phyloP scores from a whole-genome alignment of 2,888 invertebrate species.

The Meloe dianella region DNA sequence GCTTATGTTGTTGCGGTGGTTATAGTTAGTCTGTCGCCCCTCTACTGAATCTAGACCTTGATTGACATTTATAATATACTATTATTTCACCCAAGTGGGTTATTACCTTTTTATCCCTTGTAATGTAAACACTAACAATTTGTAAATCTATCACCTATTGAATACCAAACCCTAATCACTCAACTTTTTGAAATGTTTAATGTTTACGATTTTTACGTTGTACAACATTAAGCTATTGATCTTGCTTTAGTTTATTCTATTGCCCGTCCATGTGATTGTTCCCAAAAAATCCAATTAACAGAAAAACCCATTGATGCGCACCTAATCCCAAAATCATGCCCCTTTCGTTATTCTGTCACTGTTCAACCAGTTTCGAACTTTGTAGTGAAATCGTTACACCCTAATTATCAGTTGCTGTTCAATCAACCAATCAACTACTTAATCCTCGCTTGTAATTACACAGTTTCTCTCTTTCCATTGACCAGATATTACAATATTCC shows the following conservation, averaged over 20 bases:
- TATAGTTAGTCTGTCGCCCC: slow-evolving; percentile 14
- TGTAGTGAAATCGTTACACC: slow-evolving; percentile 16
- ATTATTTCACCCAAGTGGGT: background rate
- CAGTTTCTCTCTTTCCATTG: slow-evolving; percentile 20
- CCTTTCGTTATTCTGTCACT: background rate
- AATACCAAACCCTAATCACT: background rate
- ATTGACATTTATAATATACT: slow-evolving; percentile 12
- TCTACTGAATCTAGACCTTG: slow-evolving; percentile 6
- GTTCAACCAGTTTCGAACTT: background rate
- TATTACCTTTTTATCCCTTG: background rate
- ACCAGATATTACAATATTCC: background rate
- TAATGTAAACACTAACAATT: background rate
- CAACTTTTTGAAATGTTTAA: background rate
- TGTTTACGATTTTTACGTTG: background rate
- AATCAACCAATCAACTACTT: slow-evolving; percentile 27
- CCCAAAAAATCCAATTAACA: slow-evolving; percentile 3
- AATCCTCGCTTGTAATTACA: slow-evolving; percentile 24
- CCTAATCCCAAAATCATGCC: background rate
- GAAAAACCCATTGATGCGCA: background rate
- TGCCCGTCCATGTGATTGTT: background rate
- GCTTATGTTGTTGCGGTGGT: slow-evolving; percentile 19
- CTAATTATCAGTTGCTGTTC: slow-evolving; percentile 25
- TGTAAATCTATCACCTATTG: background rate
- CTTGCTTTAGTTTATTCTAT: background rate
- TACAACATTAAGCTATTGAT: background rate